phyloP scores from a whole-genome alignment of 2,888 invertebrate species.

The Habroteleia sp. region DNA sequence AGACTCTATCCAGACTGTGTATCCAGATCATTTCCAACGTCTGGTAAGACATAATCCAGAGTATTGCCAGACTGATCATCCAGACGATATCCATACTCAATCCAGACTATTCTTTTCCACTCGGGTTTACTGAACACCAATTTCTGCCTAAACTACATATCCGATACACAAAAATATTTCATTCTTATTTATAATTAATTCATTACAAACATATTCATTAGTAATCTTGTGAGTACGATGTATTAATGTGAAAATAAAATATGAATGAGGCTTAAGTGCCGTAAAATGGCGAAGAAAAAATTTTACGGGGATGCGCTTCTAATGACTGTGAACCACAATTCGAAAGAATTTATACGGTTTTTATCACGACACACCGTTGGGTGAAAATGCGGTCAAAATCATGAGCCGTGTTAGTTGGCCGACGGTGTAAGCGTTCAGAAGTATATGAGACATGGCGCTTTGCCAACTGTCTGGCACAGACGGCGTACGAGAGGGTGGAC shows the following conservation, averaged over 20 bases:
- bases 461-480: slow-evolving; percentile 43
- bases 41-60: too few relatives aligned
- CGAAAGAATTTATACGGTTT: slow-evolving; percentile 22
- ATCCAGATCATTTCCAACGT: too few relatives aligned
- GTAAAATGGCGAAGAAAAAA: not conserved
- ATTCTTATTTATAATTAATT: too few relatives aligned
- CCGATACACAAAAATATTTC: too few relatives aligned
- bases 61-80: too few relatives aligned
- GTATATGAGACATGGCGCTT: slow-evolving; percentile 23
- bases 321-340: slow-evolving; percentile 21
- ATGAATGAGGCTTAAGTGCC: not conserved
- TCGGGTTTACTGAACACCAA: too few relatives aligned
- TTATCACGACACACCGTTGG: slow-evolving; percentile 25
- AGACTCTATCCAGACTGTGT: too few relatives aligned
- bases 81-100: too few relatives aligned
- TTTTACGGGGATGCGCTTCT: slow-evolving; percentile 10
- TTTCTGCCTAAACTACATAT: too few relatives aligned
- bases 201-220: too few relatives aligned
- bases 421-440: slow-evolving; percentile 31
- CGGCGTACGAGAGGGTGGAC: slow-evolving; percentile 1
- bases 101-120: too few relatives aligned
- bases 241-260: slow-evolving; percentile 8
- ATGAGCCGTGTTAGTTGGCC: slow-evolving; percentile 31
- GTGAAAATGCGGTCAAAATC: slow-evolving; percentile 39
- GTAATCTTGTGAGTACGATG: too few relatives aligned